phyloP scores from a whole-genome alignment of 2,113 vertebrate species.

The human region GRCh38 chr9:10575501-10576000 shows the following conservation, averaged over 20 bases:
- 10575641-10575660: slow-evolving; percentile 75
- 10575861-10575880: slow-evolving; percentile 82
- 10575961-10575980: slow-evolving; percentile 94
- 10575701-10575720: slow-evolving; percentile 79
- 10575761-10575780: slow-evolving; percentile 80
- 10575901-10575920: slow-evolving; percentile 88
- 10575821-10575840: slow-evolving; percentile 85
- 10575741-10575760: slow-evolving; percentile 53
- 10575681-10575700: slow-evolving; percentile 73
- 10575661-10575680: slow-evolving; percentile 75
- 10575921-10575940: slow-evolving; percentile 84
- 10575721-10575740: slow-evolving; percentile 82
- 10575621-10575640: slow-evolving; percentile 53
- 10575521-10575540: slow-evolving; percentile 11
- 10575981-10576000: slow-evolving; percentile 89
- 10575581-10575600: slow-evolving; percentile 59
- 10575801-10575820: slow-evolving; percentile 79
- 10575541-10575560: slow-evolving; percentile 37
- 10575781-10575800: slow-evolving; percentile 80
- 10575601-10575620: slow-evolving; percentile 27
- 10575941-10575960: slow-evolving; percentile 88
- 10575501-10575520: neutral
- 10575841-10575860: slow-evolving; percentile 82
- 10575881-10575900: slow-evolving; percentile 84
- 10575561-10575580: slow-evolving; percentile 4